Evolutionary conservation across 2,113 vertebrate genomes (phyloP).

Genomic region (Rafetus swinhoei): DNA sequence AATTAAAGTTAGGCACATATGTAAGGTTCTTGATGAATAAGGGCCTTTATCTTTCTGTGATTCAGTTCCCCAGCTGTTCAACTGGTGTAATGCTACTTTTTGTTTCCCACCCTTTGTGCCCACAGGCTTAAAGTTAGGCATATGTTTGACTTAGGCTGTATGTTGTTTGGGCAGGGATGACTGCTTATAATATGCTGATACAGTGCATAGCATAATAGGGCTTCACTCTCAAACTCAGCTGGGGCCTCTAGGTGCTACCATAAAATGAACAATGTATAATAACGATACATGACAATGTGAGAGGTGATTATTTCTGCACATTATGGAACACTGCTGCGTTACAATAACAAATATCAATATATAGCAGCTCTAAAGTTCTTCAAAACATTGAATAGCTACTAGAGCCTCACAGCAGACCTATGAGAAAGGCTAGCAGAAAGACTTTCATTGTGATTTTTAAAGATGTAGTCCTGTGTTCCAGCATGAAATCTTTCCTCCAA

Average conservation of each 20-base stretch:
- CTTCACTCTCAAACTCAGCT: not conserved
- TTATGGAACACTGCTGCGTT: not conserved
- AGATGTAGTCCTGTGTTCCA: not conserved
- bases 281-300: not conserved
- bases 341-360: not conserved
- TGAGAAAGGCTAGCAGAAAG: not conserved
- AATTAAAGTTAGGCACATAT: not conserved
- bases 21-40: not conserved
- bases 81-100: not conserved
- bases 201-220: not conserved
- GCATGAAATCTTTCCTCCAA: not conserved
- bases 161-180: not conserved
- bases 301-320: not conserved
- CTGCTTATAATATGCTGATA: fast-evolving
- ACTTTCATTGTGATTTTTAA: not conserved
- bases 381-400: not conserved
- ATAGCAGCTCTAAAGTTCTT: not conserved
- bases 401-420: not conserved
- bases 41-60: not conserved
- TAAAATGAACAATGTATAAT: not conserved
- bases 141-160: not conserved
- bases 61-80: not conserved
- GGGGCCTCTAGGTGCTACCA: not conserved
- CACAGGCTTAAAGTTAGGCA: not conserved
- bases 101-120: not conserved